Base-by-base conservation (phyloP, 2,113 vertebrate genomes). In the Aegotheles bennettii region DNA sequence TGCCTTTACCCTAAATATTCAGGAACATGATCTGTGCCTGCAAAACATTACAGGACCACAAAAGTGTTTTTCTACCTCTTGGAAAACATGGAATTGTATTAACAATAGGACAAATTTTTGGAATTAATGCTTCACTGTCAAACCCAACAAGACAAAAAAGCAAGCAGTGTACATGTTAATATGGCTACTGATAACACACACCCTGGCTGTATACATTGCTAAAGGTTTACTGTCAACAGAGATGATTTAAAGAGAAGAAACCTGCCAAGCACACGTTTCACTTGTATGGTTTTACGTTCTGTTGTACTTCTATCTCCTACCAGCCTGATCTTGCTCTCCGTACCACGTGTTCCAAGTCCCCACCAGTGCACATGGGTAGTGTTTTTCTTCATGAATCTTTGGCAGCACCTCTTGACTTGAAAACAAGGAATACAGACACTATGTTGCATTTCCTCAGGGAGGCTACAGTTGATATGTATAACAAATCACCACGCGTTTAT, bases 331-430 rank as follows among this genome's bases (percentile, higher is more conserved):
- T 95, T 99, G 99, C 95, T 99, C 99, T 96, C 99, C 99, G 86
- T 99, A 99, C 99, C 99, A 99, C 63, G 99, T 99, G 98, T 99
- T 99, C 99, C 99, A 99, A 53, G 99, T 99, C 70, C 99, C 99
- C 97, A 99, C 99, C 97, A 99, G 98, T 96, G 99, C 98, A 98
- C 99, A 99, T 35, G 99, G 99, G 97, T 99, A 99, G 73, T 99
- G 98, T 65, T 98, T 98, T 96, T 99, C 98, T 84, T 98, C 97
- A 18, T 99, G 99, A 96, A 99, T 98, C 87, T 98, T 98, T 96
- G 99, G 98, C 97, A 99, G 97, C 84, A 99, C 98, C 33, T 98
- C 98, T 97, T 99, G 98, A 98, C 99, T 99, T 96, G 96, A 97
- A 98, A 96, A 97, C 94, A 97, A 98, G 93, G 97, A 97, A 96